Percentiles rank a stretch among this genome's conserved stretches.
Conservation (phyloP, 1,140 invertebrate genomes). For the Portunus trituberculatus region DNA sequence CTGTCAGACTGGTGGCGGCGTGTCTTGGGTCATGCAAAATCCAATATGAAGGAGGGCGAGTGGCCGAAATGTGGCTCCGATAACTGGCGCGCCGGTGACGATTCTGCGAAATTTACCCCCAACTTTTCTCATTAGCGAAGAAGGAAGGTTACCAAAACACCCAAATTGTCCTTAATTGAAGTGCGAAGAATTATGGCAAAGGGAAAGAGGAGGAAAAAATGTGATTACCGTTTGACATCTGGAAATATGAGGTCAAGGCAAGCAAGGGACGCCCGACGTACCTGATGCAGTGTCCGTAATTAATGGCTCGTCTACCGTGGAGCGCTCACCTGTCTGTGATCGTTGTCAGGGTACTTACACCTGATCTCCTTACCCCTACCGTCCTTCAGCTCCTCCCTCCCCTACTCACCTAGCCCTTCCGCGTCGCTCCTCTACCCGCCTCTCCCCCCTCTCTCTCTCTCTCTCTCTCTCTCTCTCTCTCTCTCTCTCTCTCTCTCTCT, state of each 20-base stretch:
- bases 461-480: not conserved
- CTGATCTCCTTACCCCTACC: too few relatives aligned
- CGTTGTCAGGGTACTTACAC: not conserved
- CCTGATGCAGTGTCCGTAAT: not conserved
- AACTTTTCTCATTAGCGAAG: constrained; percentile 1
- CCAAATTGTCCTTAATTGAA: constrained; percentile 23
- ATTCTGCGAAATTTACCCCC: not conserved
- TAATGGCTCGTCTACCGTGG: not conserved
- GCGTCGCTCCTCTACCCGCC: not conserved
- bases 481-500: not conserved
- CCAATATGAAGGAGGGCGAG: not conserved
- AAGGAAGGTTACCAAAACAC: not conserved
- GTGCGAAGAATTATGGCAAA: not conserved
- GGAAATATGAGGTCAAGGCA: not conserved
- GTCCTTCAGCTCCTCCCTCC: not conserved
- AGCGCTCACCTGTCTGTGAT: constrained; percentile 18
- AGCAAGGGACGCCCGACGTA: not conserved
- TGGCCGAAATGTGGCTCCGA: constrained; percentile 6
- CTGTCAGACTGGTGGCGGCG: not conserved
- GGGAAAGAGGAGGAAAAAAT: constrained; percentile 2
- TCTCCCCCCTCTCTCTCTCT: not conserved
- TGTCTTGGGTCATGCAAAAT: not conserved
- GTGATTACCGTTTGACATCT: constrained; percentile 27
- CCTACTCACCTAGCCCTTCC: not conserved
- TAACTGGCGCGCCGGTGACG: not conserved